Conservation (phyloP, 2,113 vertebrate species). For the Vimba vimba region DNA sequence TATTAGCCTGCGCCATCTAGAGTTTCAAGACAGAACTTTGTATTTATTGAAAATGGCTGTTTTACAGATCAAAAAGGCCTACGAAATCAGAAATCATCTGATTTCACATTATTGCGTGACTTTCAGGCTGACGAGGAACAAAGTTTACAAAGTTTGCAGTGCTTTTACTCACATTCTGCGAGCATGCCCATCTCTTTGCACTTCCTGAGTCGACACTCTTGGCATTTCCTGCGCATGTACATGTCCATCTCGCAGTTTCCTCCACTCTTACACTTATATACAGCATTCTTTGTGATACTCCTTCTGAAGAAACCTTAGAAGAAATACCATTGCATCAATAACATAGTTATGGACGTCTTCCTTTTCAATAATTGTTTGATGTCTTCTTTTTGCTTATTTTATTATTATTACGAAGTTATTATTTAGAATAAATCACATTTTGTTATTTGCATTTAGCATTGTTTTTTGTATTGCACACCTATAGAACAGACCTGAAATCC, state of each 20-base stretch:
- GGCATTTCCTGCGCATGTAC: conserved; percentile 99
- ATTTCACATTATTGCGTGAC: not conserved
- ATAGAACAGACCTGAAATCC: not conserved
- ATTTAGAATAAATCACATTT: not conserved
- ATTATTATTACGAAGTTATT: too few species aligned
- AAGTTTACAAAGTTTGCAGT: not conserved
- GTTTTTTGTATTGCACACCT: not conserved
- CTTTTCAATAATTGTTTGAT: not conserved
- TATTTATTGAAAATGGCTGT: not conserved
- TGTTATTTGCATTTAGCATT: not conserved
- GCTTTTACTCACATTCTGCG: conserved; percentile 92
- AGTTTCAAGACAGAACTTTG: too few species aligned
- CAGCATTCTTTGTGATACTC: conserved; percentile 98
- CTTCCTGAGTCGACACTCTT: conserved; percentile 94
- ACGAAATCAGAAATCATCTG: not conserved
- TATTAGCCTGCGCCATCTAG: too few species aligned
- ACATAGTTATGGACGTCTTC: not conserved
- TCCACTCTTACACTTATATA: conserved; percentile 97
- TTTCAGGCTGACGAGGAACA: not conserved
- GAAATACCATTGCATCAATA: not conserved
- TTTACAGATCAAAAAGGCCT: not conserved
- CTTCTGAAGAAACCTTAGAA: conserved; percentile 95
- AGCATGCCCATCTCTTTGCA: conserved; percentile 99
- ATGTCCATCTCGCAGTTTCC: conserved; percentile 99
- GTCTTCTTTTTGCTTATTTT: not conserved